phyloP scores from a whole-genome alignment of 2,797 vertebrate species.

The Buphagus erythrorhynchus region DNA sequence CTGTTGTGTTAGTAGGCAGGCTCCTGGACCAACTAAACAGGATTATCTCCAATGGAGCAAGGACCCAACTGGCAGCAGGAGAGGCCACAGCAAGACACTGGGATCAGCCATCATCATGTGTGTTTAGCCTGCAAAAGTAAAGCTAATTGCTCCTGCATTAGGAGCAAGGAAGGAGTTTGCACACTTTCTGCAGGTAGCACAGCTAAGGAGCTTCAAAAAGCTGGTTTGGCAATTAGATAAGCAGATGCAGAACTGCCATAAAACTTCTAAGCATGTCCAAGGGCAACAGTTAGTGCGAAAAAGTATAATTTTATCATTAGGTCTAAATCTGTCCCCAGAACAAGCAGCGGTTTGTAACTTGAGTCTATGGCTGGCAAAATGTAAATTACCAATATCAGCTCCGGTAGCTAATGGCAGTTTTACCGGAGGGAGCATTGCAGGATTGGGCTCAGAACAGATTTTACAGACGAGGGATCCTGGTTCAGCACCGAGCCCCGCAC shows the following conservation, averaged over 20 bases:
- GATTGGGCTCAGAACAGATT: constrained; percentile 49
- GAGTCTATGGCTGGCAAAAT: constrained; percentile 37
- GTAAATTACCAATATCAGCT: constrained; percentile 59
- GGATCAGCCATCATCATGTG: neutral
- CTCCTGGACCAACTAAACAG: neutral
- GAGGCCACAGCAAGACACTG: neutral
- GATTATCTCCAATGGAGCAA: constrained; percentile 47
- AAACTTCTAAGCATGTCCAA: constrained; percentile 70
- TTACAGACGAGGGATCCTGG: constrained; percentile 22
- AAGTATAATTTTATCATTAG: constrained; percentile 74
- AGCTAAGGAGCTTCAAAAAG: neutral
- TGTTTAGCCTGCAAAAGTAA: neutral
- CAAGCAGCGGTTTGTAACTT: constrained; percentile 8
- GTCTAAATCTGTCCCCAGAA: constrained; percentile 74
- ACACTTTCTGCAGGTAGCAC: constrained; percentile 39
- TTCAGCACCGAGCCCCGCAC: neutral
- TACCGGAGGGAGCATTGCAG: constrained; percentile 38
- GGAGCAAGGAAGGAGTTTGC: neutral
- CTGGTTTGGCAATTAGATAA: constrained; percentile 8
- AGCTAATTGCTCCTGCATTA: neutral
- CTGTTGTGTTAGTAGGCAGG: neutral
- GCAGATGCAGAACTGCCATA: constrained; percentile 63
- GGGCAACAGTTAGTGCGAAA: constrained; percentile 53
- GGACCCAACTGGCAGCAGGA: constrained; percentile 14
- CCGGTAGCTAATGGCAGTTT: constrained; percentile 58